Conservation (phyloP, 2,797 vertebrate genomes). For the Falco biarmicus region DNA sequence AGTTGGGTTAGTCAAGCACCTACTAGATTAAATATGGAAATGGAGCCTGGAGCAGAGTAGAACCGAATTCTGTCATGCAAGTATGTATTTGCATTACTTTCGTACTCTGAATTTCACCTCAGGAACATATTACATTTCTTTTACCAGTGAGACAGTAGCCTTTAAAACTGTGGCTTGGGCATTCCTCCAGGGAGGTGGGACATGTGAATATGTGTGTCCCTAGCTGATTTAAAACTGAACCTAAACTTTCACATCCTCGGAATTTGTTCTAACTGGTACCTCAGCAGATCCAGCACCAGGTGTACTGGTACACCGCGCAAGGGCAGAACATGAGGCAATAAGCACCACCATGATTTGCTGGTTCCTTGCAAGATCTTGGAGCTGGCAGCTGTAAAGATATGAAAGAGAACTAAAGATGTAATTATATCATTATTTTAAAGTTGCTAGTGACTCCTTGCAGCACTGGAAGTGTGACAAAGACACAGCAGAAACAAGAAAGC, state of each 20-base stretch:
- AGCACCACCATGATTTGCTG: background rate
- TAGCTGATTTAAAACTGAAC: background rate
- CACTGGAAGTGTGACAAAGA: background rate
- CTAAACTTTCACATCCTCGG: background rate
- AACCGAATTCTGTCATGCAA: background rate
- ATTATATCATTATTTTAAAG: background rate
- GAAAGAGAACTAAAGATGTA: background rate
- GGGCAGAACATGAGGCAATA: background rate
- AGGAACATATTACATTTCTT: background rate
- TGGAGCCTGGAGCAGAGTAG: background rate
- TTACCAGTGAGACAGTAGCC: background rate
- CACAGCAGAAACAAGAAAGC: background rate
- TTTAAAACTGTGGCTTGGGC: background rate
- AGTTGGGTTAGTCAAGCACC: background rate
- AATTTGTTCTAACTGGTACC: background rate
- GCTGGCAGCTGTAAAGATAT: background rate
- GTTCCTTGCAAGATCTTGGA: background rate
- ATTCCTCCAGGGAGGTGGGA: background rate
- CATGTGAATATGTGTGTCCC: background rate
- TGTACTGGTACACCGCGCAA: background rate
- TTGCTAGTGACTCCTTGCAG: background rate
- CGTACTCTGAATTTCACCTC: background rate
- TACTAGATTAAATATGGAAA: background rate
- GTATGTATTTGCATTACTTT: background rate
- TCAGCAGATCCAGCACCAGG: background rate